These are phyloP conservation scores for Lipophrys pholis DNA, from an alignment of 2,113 vertebrate species.

Conservation along the genomic window DNA sequence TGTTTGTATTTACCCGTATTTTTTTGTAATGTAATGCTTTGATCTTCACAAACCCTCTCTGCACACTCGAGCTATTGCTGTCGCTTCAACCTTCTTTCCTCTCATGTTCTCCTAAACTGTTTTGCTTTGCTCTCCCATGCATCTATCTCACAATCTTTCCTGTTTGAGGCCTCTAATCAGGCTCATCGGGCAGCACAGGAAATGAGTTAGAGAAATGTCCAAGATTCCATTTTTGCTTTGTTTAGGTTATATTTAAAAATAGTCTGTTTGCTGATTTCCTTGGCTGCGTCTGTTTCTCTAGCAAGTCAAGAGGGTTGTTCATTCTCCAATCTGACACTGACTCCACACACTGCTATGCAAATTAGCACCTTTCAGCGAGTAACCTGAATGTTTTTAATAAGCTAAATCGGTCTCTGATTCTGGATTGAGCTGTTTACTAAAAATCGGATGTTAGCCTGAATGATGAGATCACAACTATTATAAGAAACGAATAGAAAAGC, in stretches of 20 bases:
- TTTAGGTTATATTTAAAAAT: slow-evolving; percentile 33
- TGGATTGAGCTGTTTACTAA: no score
- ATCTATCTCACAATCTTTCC: slow-evolving; percentile 61
- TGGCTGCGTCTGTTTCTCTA: background rate
- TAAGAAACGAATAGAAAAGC: no score
- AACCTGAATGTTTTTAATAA: background rate
- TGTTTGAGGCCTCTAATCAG: slow-evolving; percentile 63
- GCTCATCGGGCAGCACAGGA: slow-evolving; percentile 55
- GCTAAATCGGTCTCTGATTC: background rate
- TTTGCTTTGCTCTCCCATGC: slow-evolving; percentile 8
- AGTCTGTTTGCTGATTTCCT: slow-evolving; percentile 17
- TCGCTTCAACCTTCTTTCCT: slow-evolving; percentile 3
- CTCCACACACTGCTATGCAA: background rate
- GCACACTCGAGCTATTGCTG: slow-evolving; percentile 1
- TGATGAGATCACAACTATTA: no score
- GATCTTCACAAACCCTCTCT: background rate
- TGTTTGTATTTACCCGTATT: no score
- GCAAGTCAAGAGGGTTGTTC: slow-evolving; percentile 7
- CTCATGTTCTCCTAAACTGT: background rate
- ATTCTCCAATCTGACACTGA: slow-evolving; percentile 9
- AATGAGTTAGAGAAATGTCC: slow-evolving; percentile 47
- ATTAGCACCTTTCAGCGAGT: background rate
- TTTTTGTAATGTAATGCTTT: no score
- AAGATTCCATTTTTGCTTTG: slow-evolving; percentile 46
- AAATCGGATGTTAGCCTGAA: no score